Conservation (phyloP, 2,797 vertebrate species). For the Crenuchus spilurus region DNA sequence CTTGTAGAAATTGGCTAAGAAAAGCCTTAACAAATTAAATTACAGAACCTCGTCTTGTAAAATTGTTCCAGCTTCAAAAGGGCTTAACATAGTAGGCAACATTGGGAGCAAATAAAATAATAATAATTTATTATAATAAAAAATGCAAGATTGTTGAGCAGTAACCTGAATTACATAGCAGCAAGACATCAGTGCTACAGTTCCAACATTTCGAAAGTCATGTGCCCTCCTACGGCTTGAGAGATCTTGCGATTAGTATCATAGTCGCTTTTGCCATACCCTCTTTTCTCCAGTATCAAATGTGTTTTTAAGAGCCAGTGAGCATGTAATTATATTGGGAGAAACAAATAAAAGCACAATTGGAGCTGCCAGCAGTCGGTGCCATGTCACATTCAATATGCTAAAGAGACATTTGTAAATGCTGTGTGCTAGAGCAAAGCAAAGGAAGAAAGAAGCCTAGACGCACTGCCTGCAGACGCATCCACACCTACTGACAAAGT, state of each 20-base stretch:
- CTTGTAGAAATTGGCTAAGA: no score
- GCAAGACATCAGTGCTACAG: not conserved
- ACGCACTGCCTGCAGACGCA: not conserved
- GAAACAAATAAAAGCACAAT: conserved; percentile 41
- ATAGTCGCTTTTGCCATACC: not conserved
- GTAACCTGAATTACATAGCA: conserved; percentile 18
- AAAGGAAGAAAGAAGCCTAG: conserved; percentile 11
- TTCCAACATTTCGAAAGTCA: not conserved
- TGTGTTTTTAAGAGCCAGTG: conserved; percentile 29
- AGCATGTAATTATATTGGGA: conserved; percentile 46
- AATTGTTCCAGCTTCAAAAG: not conserved
- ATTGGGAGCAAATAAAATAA: not conserved
- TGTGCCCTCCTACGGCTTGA: not conserved
- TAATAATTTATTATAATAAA: no score
- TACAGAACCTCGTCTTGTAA: not conserved
- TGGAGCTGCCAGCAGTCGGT: conserved; percentile 27
- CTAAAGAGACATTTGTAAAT: conserved; percentile 39
- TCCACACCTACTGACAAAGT: conserved; percentile 29
- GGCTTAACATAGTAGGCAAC: not conserved
- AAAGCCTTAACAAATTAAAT: not conserved
- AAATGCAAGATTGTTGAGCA: conserved; percentile 46
- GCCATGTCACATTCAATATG: conserved; percentile 17
- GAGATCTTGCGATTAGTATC: conserved; percentile 17
- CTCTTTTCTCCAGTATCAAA: conserved; percentile 8
- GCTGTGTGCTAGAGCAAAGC: conserved; percentile 18